Evolutionary conservation across 2,113 vertebrate genomes (phyloP).

Genomic region (Cebidichthys violaceus): DNA sequence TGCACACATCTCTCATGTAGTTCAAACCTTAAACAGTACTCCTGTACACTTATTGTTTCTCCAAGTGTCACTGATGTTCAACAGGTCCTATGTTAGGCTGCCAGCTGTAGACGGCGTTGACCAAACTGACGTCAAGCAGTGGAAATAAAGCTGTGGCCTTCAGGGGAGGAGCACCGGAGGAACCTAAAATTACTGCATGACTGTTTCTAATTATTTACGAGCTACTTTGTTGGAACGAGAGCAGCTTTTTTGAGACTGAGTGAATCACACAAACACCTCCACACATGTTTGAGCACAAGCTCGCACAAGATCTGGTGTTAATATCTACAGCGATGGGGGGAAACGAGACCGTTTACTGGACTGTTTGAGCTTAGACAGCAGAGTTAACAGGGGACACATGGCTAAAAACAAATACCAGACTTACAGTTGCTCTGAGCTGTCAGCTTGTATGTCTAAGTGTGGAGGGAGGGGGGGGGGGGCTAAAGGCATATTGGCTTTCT

Average conservation of each 20-base stretch:
- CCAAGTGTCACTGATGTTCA: background rate
- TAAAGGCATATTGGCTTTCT: conserved; percentile 67
- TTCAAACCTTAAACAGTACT: background rate
- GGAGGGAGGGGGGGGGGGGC: conserved; percentile 25
- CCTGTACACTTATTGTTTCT: background rate
- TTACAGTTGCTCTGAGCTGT: conserved; percentile 58
- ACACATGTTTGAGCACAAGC: conserved; percentile 19
- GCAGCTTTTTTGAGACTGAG: conserved; percentile 25
- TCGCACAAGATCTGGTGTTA: conserved; percentile 14
- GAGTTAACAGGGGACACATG: conserved; percentile 26
- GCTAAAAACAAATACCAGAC: conserved; percentile 39
- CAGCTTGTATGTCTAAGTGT: conserved; percentile 49
- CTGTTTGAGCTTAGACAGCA: conserved; percentile 34
- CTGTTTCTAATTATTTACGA: conserved; percentile 54
- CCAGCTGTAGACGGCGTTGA: conserved; percentile 36
- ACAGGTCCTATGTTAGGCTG: conserved; percentile 23
- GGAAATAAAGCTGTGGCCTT: conserved; percentile 65
- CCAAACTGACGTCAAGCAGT: conserved; percentile 65
- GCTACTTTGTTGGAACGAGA: conserved; percentile 54
- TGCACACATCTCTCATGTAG: background rate
- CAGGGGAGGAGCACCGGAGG: conserved; percentile 46
- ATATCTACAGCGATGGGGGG: conserved; percentile 29
- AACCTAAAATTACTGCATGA: conserved; percentile 57
- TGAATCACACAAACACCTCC: conserved; percentile 42
- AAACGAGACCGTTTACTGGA: conserved; percentile 3